Evolutionary conservation across 2,113 vertebrate species (phyloP).

Genomic region (Uria lomvia): DNA sequence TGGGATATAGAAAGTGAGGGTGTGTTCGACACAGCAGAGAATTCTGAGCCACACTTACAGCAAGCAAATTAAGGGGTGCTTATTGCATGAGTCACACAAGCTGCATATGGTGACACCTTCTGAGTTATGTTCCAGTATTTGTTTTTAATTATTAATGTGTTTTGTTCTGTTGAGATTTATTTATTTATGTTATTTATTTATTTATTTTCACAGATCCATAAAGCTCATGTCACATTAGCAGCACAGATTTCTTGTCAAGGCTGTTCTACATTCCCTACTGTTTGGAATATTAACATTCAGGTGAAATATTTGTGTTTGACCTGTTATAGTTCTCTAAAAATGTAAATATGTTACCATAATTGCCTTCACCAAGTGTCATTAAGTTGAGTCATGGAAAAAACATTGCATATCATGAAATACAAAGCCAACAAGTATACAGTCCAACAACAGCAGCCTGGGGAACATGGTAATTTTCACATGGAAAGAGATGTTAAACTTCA

Average conservation of each 20-base stretch:
- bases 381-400: background rate
- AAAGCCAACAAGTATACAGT: background rate
- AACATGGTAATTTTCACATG: background rate
- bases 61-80: background rate
- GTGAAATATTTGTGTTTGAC: background rate
- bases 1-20: background rate
- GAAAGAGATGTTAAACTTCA: background rate
- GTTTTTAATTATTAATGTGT: slow-evolving; percentile 37
- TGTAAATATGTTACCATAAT: background rate
- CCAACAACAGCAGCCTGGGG: background rate
- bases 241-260: background rate
- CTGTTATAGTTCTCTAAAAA: background rate
- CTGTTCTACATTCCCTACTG: background rate
- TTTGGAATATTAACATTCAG: background rate
- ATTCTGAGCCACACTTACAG: background rate
- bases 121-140: background rate
- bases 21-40: background rate
- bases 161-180: background rate
- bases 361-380: background rate
- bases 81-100: background rate
- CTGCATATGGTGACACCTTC: background rate
- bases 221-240: background rate
- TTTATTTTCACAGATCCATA: background rate
- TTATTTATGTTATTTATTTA: background rate
- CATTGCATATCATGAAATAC: background rate